Evolutionary conservation across 2,113 vertebrate species (phyloP).

Genomic region (Hyaena hyaena): DNA sequence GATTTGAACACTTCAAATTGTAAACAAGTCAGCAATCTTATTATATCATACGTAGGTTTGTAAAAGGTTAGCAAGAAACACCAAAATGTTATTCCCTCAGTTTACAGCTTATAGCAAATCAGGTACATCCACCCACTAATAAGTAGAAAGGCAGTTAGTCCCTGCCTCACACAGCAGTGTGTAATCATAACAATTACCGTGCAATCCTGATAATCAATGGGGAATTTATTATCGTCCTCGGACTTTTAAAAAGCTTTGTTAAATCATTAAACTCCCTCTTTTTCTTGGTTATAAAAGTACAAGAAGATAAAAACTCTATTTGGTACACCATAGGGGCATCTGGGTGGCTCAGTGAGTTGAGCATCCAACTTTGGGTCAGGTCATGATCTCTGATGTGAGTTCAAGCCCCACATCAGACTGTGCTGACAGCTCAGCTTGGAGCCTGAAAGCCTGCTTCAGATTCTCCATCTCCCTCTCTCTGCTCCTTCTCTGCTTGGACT

Average conservation of each 20-base stretch:
- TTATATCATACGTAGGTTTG: neutral
- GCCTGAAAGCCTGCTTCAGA: too few species aligned
- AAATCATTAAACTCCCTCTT: neutral
- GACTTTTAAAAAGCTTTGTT: neutral
- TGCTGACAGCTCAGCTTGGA: too few species aligned
- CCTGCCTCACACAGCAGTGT: accelerated
- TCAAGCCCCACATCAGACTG: too few species aligned
- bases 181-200: neutral
- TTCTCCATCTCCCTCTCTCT: too few species aligned
- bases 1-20: neutral
- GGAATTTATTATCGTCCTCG: neutral
- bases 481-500: too few species aligned
- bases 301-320: neutral
- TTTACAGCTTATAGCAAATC: neutral
- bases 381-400: too few species aligned
- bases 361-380: too few species aligned
- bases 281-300: neutral
- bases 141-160: too few species aligned
- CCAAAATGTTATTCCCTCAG: neutral
- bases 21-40: neutral
- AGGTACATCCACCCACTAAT: neutral
- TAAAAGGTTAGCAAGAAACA: neutral
- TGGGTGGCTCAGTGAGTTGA: too few species aligned
- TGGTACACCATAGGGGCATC: too few species aligned
- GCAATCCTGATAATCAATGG: neutral